These are phyloP conservation scores for Prolemur simus DNA, from an alignment of 2,113 vertebrate genomes.

Conservation along the genomic window DNA sequence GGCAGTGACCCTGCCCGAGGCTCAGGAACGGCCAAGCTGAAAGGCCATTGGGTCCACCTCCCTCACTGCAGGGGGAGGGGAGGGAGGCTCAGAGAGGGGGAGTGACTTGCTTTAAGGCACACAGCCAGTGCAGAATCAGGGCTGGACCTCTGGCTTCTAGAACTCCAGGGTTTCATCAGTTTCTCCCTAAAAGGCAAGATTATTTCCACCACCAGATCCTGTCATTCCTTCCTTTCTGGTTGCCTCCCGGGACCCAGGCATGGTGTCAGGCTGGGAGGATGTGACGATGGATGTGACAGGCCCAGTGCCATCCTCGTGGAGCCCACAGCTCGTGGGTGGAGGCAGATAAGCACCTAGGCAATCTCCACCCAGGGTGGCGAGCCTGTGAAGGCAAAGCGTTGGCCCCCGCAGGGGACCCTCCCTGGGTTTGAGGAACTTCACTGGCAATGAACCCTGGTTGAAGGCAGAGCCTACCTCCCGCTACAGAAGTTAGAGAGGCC, in stretches of 20 bases:
- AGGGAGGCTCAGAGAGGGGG: neutral
- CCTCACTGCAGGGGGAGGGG: neutral
- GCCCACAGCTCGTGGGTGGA: rapidly evolving
- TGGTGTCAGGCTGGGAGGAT: too few relatives aligned
- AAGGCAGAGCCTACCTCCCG: neutral
- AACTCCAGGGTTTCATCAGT: neutral
- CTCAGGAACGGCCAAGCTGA: neutral
- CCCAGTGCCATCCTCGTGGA: neutral
- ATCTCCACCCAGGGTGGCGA: neutral
- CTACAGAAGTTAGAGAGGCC: neutral
- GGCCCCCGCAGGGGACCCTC: neutral
- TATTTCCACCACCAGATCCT: neutral
- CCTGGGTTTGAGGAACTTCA: neutral
- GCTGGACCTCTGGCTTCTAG: neutral
- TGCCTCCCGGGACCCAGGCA: neutral
- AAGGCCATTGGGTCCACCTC: neutral
- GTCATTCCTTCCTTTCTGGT: neutral
- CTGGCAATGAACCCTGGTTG: too few relatives aligned
- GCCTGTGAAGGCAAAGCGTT: neutral
- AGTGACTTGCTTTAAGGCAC: neutral
- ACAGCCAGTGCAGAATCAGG: neutral
- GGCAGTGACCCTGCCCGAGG: neutral
- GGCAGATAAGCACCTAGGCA: neutral
- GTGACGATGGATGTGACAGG: neutral
- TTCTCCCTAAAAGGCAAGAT: neutral